Conservation (phyloP, 2,888 invertebrate genomes). For the Lasioglossum marginatum region DNA sequence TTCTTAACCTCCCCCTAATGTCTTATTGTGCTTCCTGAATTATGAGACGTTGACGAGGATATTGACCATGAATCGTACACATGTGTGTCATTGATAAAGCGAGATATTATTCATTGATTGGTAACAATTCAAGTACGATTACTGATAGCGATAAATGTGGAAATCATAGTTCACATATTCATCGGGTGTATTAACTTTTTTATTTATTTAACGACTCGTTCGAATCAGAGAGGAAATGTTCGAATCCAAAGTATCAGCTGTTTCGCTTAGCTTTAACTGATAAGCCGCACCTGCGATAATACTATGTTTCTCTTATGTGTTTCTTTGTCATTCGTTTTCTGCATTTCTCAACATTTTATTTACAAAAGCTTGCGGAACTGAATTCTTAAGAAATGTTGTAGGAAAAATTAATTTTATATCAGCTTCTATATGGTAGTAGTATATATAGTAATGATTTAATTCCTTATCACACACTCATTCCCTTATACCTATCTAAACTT, state of each 20-base stretch:
- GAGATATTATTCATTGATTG: constrained; percentile 37
- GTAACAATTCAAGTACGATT: constrained; percentile 8
- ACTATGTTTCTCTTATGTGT: neutral
- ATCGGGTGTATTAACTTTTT: neutral
- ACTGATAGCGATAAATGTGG: neutral
- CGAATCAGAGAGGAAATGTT: too few relatives aligned
- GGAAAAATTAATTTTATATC: neutral
- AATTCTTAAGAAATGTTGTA: neutral
- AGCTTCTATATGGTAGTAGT: neutral
- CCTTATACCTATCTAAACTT: too few relatives aligned
- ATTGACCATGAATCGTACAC: neutral
- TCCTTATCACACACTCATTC: too few relatives aligned
- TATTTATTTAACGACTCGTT: neutral
- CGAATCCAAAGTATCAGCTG: neutral
- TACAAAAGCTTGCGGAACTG: neutral
- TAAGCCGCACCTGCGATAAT: neutral
- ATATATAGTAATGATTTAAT: too few relatives aligned
- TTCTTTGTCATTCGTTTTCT: neutral
- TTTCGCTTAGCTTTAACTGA: neutral
- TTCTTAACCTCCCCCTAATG: neutral
- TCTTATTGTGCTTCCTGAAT: neutral
- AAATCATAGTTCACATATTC: neutral
- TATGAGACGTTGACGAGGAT: neutral
- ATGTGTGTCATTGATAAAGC: constrained; percentile 12
- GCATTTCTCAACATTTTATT: neutral